Percentiles rank a stretch among this genome's conserved stretches.
These are phyloP conservation scores for Ptychoptera albimana DNA, from an alignment of 2,888 invertebrate genomes.

Conservation along the genomic window DNA sequence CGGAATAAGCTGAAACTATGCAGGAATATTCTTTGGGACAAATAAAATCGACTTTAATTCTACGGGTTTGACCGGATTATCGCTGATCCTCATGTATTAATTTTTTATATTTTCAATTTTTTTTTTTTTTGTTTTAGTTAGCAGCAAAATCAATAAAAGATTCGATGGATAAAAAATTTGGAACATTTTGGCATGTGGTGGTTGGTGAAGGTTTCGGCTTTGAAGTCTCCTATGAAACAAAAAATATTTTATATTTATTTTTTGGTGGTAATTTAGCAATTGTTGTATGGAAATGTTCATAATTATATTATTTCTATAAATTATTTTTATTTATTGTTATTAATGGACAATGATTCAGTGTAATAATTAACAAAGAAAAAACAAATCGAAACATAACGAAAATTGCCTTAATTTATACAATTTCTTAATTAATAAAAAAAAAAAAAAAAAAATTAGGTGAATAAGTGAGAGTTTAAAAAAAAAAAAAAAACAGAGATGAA, in stretches of 20 bases:
- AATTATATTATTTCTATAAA: slow-evolving; percentile 14
- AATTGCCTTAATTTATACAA: no score
- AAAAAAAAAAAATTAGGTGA: no score
- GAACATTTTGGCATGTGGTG: slow-evolving; percentile 87
- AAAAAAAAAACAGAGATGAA: no score
- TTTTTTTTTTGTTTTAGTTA: slow-evolving; percentile 32
- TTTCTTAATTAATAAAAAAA: no score
- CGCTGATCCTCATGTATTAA: not conserved
- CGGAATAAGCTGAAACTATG: no score
- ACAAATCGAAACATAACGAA: no score
- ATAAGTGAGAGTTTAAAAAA: no score
- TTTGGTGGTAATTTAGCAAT: slow-evolving; percentile 85
- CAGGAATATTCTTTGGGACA: no score
- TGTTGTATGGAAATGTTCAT: slow-evolving; percentile 77
- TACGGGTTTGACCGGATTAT: not conserved
- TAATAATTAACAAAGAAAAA: no score
- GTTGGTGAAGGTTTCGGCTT: slow-evolving; percentile 93
- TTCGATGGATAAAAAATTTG: slow-evolving; percentile 88
- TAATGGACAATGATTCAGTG: no score
- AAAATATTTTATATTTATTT: slow-evolving; percentile 73
- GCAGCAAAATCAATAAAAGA: slow-evolving; percentile 93
- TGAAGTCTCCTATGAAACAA: slow-evolving; percentile 81
- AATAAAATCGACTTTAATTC: no score
- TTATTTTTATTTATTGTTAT: no score
- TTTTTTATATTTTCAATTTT: not conserved